A percentile compares a stretch with the other conserved stretches of the same genome.
These are phyloP conservation scores for Philonicus albiceps DNA, from an alignment of 2,888 invertebrate species.

Conservation along the genomic window DNA sequence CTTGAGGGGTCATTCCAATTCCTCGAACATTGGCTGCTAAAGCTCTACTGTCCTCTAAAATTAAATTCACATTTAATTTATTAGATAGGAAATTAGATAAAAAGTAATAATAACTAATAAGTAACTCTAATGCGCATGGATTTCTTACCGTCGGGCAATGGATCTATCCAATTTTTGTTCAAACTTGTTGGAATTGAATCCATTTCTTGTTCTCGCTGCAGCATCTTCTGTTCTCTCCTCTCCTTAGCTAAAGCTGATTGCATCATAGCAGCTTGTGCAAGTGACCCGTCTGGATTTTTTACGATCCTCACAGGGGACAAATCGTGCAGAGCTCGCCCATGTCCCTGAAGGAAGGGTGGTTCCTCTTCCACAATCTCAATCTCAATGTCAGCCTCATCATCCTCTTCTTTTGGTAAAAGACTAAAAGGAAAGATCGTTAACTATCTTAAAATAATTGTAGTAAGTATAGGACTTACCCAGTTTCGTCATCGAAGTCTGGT, in stretches of 20 bases:
- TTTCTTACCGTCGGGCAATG: constrained; percentile 78
- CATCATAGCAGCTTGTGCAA: constrained; percentile 99
- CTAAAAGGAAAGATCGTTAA: constrained; percentile 46
- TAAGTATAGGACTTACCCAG: constrained; percentile 69
- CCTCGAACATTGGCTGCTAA: constrained; percentile 83
- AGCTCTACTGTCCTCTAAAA: constrained; percentile 70
- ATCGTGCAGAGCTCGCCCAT: constrained; percentile 89
- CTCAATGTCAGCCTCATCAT: constrained; percentile 96
- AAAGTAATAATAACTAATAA: too few relatives aligned
- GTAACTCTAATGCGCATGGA: too few relatives aligned
- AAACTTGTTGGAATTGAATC: constrained; percentile 82
- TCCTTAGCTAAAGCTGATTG: constrained; percentile 98
- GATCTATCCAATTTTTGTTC: constrained; percentile 97
- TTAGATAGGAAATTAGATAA: not conserved
- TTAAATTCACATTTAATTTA: not conserved
- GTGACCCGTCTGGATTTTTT: constrained; percentile 98
- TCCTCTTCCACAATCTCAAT: constrained; percentile 99
- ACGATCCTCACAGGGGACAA: constrained; percentile 94
- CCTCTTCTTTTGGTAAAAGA: constrained; percentile 87
- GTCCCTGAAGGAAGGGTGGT: constrained; percentile 94
- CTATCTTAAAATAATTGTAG: not conserved
- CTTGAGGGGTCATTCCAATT: constrained; percentile 83
- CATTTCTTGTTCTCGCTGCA: constrained; percentile 92
- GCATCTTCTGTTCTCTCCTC: constrained; percentile 93
- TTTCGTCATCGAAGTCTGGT: constrained; percentile 98